Evolutionary conservation across 2,888 invertebrate genomes (phyloP).

Genomic region (Pheosia tremula): DNA sequence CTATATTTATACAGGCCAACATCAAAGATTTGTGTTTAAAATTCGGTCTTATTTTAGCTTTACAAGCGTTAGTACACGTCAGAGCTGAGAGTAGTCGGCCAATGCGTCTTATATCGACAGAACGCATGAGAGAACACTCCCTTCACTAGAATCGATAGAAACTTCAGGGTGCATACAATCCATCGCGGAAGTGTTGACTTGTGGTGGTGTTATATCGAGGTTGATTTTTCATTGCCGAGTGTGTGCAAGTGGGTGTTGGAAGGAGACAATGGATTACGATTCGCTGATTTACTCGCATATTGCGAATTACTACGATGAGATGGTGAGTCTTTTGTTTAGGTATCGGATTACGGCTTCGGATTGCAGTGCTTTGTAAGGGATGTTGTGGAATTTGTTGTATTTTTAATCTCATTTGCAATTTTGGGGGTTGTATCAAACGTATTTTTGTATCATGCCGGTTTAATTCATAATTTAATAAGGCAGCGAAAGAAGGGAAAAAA

Average conservation of each 20-base stretch:
- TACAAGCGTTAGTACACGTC: slow-evolving; percentile 82
- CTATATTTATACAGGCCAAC: slow-evolving; percentile 60
- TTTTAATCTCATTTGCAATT: neutral
- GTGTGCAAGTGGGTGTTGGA: slow-evolving; percentile 35
- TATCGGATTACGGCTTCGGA: neutral
- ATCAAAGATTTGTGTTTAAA: slow-evolving; percentile 84
- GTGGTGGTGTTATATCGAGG: slow-evolving; percentile 34
- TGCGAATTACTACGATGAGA: slow-evolving; percentile 86
- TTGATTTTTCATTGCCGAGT: slow-evolving; percentile 26
- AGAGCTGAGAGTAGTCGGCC: slow-evolving; percentile 64
- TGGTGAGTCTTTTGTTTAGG: slow-evolving; percentile 68
- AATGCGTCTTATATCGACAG: slow-evolving; percentile 82
- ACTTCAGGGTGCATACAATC: slow-evolving; percentile 7
- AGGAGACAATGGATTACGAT: slow-evolving; percentile 86
- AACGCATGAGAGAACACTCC: slow-evolving; percentile 50
- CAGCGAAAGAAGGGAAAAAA: too few relatives aligned
- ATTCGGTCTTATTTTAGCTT: slow-evolving; percentile 86
- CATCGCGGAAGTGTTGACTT: slow-evolving; percentile 24
- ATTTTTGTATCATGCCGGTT: too few relatives aligned
- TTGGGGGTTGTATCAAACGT: too few relatives aligned
- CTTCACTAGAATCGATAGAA: slow-evolving; percentile 41
- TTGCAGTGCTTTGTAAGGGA: neutral
- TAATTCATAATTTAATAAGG: too few relatives aligned
- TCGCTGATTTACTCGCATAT: slow-evolving; percentile 86
- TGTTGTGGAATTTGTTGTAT: neutral